Evolutionary conservation across 2,797 vertebrate species (phyloP), one percentile per base, ranked within the genome.

Genomic region (Catharus ustulatus): DNA sequence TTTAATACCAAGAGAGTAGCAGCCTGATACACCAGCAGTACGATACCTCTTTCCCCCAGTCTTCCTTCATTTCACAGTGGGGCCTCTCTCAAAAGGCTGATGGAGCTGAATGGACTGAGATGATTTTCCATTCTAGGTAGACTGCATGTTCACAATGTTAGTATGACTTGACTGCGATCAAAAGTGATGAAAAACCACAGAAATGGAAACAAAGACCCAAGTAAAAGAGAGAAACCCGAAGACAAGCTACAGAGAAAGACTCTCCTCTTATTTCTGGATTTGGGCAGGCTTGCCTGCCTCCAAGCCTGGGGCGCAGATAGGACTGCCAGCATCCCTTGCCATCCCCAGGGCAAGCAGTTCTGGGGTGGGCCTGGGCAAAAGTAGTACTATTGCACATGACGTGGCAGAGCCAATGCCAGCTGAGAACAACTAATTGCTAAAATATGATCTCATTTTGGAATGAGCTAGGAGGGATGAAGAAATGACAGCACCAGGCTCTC

Each of bases 151-250:
- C 19, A 2, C 71, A 67, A 9, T 59, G 80, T 79, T 90, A 83
- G 66, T 43, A 51, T 61, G 48, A 73, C 61, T 64, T 62, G 16
- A 63, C 46, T 43, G 32, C 42, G 38, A 83, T 45, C 67, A 92
- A 71, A 91, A 87, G 43, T 6, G 13, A 76, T 9, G 40, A 77
- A 88, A 91, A 96, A 76, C 18, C 38, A 91, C 32, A 54, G 51
- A 54, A 69, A 29, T 54, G 46, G 90, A 95, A 97, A 93, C 80
- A 80, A 87, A 96, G 73, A 91, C 64, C 80, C 63, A 73, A 79
- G 68, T 45, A 62, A 62, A 90, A 86, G 40, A 73, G 78, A 77
- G 34, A 89, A 94, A 87, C 27, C 30, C 46, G 20, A 11, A 26
- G 26, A 66, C 51, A 51, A 84, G 43, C 74, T 66, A 72, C 45